Percentiles rank a stretch among this genome's conserved stretches.
Evolutionary conservation across 2,113 vertebrate genomes (phyloP).

Genomic region (Numida meleagris): DNA sequence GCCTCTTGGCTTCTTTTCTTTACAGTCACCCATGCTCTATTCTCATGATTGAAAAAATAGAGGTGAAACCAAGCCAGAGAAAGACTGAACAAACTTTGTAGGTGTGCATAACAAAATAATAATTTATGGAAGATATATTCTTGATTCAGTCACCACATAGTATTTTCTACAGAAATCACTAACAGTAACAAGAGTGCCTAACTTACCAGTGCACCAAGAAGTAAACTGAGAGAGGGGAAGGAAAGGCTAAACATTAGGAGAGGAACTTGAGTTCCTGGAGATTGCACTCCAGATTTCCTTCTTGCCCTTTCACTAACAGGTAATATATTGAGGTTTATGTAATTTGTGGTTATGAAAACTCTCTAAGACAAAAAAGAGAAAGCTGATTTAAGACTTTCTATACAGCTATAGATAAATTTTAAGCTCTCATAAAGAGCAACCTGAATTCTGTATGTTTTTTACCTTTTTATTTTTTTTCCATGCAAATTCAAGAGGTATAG

Average conservation of each 20-base stretch:
- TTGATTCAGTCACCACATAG: neutral
- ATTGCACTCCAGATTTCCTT: neutral
- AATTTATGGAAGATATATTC: neutral
- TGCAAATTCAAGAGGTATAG: neutral
- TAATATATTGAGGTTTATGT: accelerated
- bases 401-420: neutral
- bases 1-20: neutral
- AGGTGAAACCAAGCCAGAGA: neutral
- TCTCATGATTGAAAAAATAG: neutral
- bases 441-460: neutral
- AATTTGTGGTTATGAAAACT: neutral
- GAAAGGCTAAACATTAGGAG: neutral
- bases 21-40: neutral
- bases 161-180: neutral
- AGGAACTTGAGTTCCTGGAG: neutral
- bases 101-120: neutral
- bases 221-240: neutral
- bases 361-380: neutral
- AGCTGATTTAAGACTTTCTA: neutral
- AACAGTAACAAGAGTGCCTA: neutral
- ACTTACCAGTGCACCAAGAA: neutral
- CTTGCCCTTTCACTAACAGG: neutral
- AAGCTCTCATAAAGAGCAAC: neutral
- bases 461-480: neutral
- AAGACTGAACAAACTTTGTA: neutral